Base-by-base conservation (phyloP, 2,797 vertebrate genomes). In the Argya squamiceps region DNA sequence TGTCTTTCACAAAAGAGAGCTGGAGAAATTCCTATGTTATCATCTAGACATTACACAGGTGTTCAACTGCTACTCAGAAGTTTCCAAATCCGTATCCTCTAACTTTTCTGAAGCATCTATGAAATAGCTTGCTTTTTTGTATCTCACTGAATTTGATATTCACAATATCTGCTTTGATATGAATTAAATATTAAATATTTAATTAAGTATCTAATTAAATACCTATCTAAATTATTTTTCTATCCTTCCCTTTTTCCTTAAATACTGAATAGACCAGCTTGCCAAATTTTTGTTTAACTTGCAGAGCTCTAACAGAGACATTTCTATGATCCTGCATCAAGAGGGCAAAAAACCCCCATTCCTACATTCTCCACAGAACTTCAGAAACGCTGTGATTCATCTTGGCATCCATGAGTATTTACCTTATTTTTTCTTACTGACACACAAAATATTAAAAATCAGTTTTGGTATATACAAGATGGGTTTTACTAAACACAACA, bases 141-240 rank as follows among this genome's bases (percentile, higher is more conserved):
- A 86, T 44, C 37, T 74, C 68, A 77, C 5, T 67, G 26, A 73
- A 79, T 41, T 37, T 0, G 0, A 55, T 59, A 84, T 49, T 63
- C 27, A 74, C 11, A 23, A 12, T 73, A 89, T 26, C 36, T 65
- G 15, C 21, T 50, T 34, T 62, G 17, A 30, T 15, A 20, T 4
- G 17, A 67, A 7, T 43, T 43, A 43, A 43, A 43, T 43, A 43
- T 43, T 43, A 43, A 43, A 43, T 43, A 43, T 43, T 43, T 43
- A 43, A 82, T 93, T 90, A 84, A 63, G 79, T 32, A 59, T 59
- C 78, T 69, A 92, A 82, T 93, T 90, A 84, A 63, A 81, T 32
- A 59, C 59, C 46, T 26, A 56, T 59, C 78, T 69, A 92, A 47
- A 1, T 24, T 10, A 75, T 26, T 81, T 29, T 53, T 67, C 44